Evolutionary conservation across 2,113 vertebrate species (phyloP).

Genomic region (Columba janthina): DNA sequence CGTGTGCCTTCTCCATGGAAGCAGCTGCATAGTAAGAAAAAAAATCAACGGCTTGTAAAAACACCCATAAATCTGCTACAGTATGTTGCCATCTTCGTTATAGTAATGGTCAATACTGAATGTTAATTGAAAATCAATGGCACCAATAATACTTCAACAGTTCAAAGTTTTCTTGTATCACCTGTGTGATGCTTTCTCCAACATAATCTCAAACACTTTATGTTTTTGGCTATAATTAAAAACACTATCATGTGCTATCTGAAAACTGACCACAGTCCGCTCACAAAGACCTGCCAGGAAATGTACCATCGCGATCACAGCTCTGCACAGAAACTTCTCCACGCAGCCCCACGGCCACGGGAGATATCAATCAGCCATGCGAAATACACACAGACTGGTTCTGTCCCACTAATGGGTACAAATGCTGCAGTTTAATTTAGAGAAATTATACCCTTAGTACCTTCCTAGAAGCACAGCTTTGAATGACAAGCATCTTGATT

Average conservation of each 20-base stretch:
- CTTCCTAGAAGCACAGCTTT: neutral
- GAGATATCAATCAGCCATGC: neutral
- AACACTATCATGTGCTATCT: neutral
- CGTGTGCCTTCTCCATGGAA: neutral
- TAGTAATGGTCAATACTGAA: neutral
- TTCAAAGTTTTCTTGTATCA: neutral
- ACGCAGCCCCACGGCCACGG: neutral
- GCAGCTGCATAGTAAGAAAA: neutral
- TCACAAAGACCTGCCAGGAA: neutral
- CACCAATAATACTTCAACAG: neutral
- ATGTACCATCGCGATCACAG: neutral
- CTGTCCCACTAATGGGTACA: neutral
- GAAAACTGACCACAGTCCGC: neutral
- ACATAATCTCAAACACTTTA: neutral
- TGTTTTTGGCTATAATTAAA: conserved; percentile 48
- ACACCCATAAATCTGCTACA: neutral
- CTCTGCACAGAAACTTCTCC: neutral
- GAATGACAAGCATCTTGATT: conserved; percentile 41
- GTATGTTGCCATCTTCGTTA: neutral
- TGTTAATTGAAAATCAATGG: conserved; percentile 45
- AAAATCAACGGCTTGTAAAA: neutral
- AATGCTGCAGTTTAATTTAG: conserved; percentile 21
- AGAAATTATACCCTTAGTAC: neutral
- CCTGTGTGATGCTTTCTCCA: neutral
- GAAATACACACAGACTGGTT: neutral